These are phyloP conservation scores for Nixonia krombeini DNA, from an alignment of 1,140 invertebrate genomes.

Conservation along the genomic window DNA sequence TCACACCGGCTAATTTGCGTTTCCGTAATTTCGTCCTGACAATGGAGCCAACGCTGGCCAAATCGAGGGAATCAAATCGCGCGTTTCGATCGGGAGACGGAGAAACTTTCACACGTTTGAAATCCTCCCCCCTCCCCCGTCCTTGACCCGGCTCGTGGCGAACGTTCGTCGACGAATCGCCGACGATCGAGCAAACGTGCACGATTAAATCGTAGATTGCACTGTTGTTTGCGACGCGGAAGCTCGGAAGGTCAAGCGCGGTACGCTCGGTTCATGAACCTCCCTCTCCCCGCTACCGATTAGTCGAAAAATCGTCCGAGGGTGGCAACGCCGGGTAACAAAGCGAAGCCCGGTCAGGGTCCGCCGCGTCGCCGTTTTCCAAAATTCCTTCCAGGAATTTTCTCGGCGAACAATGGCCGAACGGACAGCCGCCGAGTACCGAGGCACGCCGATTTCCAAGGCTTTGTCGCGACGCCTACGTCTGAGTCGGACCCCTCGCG, in stretches of 20 bases:
- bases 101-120: conserved; percentile 9
- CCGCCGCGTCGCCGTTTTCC: conserved; percentile 45
- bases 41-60: conserved; percentile 53
- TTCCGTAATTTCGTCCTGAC: conserved; percentile 66
- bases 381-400: conserved; percentile 67
- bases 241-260: too few species aligned
- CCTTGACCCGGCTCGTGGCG: too few species aligned
- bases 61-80: conserved; percentile 40
- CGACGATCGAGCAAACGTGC: too few species aligned
- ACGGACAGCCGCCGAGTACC: conserved; percentile 23
- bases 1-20: conserved; percentile 71
- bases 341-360: conserved; percentile 51
- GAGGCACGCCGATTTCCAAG: conserved; percentile 16
- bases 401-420: conserved; percentile 50
- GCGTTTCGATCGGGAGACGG: conserved; percentile 6
- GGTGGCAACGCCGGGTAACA: conserved; percentile 2
- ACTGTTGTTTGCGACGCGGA: too few species aligned
- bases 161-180: too few species aligned
- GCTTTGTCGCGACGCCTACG: conserved; percentile 35
- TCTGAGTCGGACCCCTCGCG: conserved; percentile 20
- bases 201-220: too few species aligned
- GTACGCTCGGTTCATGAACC: too few species aligned
- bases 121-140: too few species aligned
- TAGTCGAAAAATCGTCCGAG: conserved; percentile 27
- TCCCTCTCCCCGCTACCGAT: conserved; percentile 17